Evolutionary conservation across 2,113 vertebrate species (phyloP).

Genomic region (Zapornia atra): DNA sequence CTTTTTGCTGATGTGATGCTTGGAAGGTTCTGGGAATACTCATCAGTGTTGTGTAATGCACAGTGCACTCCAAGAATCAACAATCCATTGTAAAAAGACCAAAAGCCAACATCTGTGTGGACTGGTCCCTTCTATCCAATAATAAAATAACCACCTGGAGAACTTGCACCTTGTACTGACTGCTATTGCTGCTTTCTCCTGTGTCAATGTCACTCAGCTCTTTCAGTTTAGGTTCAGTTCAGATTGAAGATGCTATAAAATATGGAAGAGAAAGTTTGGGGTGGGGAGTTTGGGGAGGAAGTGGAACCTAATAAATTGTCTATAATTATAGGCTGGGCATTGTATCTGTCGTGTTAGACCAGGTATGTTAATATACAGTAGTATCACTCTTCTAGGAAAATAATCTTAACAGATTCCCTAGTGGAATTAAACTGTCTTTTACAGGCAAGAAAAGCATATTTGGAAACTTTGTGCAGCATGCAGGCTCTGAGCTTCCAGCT

Average conservation of each 20-base stretch:
- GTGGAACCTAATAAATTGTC: not conserved
- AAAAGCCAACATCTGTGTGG: not conserved
- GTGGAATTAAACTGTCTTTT: not conserved
- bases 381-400: not conserved
- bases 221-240: not conserved
- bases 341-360: not conserved
- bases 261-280: not conserved
- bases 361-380: not conserved
- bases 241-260: not conserved
- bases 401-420: not conserved
- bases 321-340: not conserved
- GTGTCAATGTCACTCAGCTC: not conserved
- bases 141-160: not conserved
- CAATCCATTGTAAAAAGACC: not conserved
- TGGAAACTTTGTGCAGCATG: not conserved
- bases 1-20: not conserved
- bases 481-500: not conserved
- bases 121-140: not conserved
- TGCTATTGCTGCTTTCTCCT: not conserved
- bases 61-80: not conserved
- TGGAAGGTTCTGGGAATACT: not conserved
- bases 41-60: not conserved
- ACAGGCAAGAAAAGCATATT: not conserved
- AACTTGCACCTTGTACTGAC: not conserved
- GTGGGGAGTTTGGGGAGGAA: too few species aligned